phyloP scores from a whole-genome alignment of 53 echinoderm and acorn worm genomes.

The Crossaster papposus region DNA sequence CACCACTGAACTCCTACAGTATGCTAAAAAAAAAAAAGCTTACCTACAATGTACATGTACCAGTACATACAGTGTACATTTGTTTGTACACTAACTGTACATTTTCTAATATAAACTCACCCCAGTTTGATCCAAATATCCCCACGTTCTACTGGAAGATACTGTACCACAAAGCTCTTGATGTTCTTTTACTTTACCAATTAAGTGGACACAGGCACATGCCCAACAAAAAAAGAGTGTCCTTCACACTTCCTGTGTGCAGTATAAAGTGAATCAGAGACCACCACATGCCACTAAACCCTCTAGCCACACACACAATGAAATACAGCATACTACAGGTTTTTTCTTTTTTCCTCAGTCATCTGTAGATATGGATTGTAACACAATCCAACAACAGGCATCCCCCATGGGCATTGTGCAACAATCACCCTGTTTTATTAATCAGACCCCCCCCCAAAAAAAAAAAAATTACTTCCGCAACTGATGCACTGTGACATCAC shows the following conservation, averaged over 20 bases:
- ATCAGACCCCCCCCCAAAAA: background rate
- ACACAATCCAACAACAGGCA: background rate
- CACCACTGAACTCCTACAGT: background rate
- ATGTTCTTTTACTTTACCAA: background rate
- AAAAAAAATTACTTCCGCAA: conserved; percentile 10
- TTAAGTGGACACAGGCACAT: background rate
- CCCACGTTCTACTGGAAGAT: background rate
- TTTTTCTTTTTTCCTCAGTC: background rate
- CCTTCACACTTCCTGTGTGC: conserved; percentile 14
- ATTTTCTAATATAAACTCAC: background rate
- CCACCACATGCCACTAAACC: conserved; percentile 15
- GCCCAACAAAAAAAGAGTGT: background rate
- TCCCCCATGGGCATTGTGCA: background rate
- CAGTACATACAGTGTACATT: background rate
- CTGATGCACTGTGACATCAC: conserved; percentile 28
- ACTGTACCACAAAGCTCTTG: background rate
- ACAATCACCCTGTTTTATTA: conserved; percentile 15
- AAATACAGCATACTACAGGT: background rate
- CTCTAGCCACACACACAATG: background rate
- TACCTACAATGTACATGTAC: background rate
- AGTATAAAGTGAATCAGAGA: background rate
- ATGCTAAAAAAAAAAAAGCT: background rate
- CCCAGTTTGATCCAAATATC: background rate
- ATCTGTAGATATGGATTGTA: background rate
- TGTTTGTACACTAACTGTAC: background rate